phyloP scores from a whole-genome alignment of 2,888 invertebrate genomes.

The Blomia tropicalis region DNA sequence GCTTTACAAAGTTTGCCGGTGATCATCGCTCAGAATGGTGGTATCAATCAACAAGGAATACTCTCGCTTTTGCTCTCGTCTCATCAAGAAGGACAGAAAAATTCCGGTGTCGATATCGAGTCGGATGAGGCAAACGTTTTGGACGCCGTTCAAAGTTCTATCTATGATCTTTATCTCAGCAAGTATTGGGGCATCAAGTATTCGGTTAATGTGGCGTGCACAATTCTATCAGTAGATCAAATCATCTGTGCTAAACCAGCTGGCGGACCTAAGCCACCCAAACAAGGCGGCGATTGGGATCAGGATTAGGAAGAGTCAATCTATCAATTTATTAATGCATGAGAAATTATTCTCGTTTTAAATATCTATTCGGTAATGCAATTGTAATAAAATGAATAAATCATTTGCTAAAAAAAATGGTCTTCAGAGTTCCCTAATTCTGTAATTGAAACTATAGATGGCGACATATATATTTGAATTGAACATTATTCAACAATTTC shows the following conservation, averaged over 20 bases:
- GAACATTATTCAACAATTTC: too few species aligned
- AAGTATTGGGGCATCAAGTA: conserved; percentile 92
- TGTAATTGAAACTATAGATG: too few species aligned
- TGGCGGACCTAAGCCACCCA: conserved; percentile 59
- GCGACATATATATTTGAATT: too few species aligned
- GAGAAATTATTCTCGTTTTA: too few species aligned
- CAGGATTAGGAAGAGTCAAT: too few species aligned
- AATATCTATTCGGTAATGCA: too few species aligned
- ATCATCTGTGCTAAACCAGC: conserved; percentile 96
- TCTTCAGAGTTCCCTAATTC: too few species aligned
- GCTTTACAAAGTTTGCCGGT: conserved; percentile 81
- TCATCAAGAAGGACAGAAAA: conserved; percentile 72
- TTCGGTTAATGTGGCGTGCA: conserved; percentile 72
- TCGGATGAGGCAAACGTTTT: conserved; percentile 50
- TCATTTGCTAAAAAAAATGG: too few species aligned
- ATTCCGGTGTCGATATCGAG: conserved; percentile 71
- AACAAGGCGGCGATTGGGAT: conserved; percentile 41
- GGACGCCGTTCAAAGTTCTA: conserved; percentile 58
- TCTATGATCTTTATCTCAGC: conserved; percentile 63
- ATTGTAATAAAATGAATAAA: too few species aligned
- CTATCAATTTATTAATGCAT: too few species aligned
- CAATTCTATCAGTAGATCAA: conserved; percentile 83
- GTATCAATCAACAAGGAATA: conserved; percentile 67
- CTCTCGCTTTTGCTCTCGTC: conserved; percentile 76
- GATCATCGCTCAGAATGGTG: conserved; percentile 83